Base-by-base conservation (phyloP, 53 echinoderm and acorn worm species). In the Echinarachnius parma region DNA sequence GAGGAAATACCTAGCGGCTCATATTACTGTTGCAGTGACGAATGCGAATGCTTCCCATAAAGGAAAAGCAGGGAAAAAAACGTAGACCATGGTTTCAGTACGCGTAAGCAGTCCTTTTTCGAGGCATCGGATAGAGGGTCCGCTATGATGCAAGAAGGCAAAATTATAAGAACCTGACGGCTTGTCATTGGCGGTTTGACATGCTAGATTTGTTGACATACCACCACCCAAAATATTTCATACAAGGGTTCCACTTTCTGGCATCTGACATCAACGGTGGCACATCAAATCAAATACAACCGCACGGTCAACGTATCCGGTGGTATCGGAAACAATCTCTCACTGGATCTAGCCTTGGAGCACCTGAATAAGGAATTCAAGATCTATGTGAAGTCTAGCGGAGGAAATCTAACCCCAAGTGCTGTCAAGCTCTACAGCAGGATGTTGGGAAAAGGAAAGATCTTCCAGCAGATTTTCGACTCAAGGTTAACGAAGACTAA, bases 211-310 rank as follows among this genome's bases (percentile, higher is more conserved):
- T 60, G 3, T 16, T 26, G 3, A 13, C 20, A 4, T 20, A 3
- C 13, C 16, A 60, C 19, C 60, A 60, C 60, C 60, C n/a, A 20
- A 60, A 60, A 18, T 60, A 34, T 60, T 60, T 60, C 19, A 60
- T 60, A 32, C 31, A 60, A 20, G 60, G 60, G 9, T 60, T 33
- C 21, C 32, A 60, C 19, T 21, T 60, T 10, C 15, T n/a, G n/a
- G n/a, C 34, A 3, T 26, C 33, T 5, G 60, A 29, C n/a, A 60
- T 60, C 31, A 60, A 60, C 34, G 60, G 60, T 5, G 60, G 60
- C 60, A 2, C 60, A 60, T 18, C 60, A 60, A 33, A 29, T 60
- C 31, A 60, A n/a, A 31, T 60, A 34, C 31, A 60, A 60, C 19
- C 10, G 60, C 9, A 60, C 32, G 0, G 32, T 60, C 9, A 60